Evolutionary conservation across 2,888 invertebrate species (phyloP), one percentile per base, ranked within the genome.

Genomic region (Orthosia gracilis): DNA sequence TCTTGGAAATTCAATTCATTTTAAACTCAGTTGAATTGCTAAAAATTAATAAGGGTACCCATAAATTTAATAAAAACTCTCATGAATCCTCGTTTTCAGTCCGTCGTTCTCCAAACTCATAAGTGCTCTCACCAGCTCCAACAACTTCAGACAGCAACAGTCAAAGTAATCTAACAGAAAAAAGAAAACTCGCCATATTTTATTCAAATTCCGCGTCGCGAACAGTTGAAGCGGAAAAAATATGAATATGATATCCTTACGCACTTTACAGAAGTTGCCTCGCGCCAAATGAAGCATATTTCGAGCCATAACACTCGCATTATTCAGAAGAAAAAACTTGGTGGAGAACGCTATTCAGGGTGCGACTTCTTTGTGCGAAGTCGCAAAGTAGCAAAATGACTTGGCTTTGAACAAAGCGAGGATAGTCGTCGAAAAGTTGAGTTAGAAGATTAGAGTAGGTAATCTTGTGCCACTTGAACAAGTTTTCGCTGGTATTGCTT

Each of bases 221-320:
- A 95, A 89, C 95, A 95, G 94, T 95, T 94, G 94, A 94, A 93
- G 94, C 93, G 95, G 92, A 95, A 96, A 95, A 96, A 96, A 95
- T 95, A 96, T 95, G 96, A 96, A 96, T 96, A 96, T 93, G 95
- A 95, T 95, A 95, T 94, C 92, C 93, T 91, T 90, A 93, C 94
- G 94, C 92, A 94, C 94, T 94, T 93, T 90, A 90, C 88, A 90
- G 88, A 95, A 95, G 93, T 94, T 95, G 93, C 90, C 87, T 89
- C 91, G 93, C 93, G 93, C 94, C 96, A 96, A 96, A 96, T 96
- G 96, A 96, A 96, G 92, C 96, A 94, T 96, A 96, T 95, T 96
- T 93, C 93, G 93, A 89, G 90, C 93, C 95, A 94, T 95, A 95
- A 95, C 95, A 95, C 93, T 94, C 94, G 91, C 94, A 95, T 95